Conservation (phyloP, 2,888 invertebrate genomes). For the Cetonia aurata region DNA sequence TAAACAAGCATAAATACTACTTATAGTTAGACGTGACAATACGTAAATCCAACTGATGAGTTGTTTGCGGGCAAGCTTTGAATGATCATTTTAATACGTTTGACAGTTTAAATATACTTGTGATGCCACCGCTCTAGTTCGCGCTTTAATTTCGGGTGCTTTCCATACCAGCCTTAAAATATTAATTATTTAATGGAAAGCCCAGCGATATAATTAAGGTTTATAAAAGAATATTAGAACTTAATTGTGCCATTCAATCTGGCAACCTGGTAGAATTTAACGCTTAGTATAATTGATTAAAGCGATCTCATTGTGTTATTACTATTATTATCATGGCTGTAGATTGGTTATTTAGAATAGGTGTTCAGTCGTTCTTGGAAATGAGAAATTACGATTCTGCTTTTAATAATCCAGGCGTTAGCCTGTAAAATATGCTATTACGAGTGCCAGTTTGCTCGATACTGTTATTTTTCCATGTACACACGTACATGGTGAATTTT, state of each 20-base stretch:
- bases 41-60: too few species aligned
- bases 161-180: not conserved
- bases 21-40: too few species aligned
- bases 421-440: not conserved
- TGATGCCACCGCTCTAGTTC: too few species aligned
- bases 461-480: too few species aligned
- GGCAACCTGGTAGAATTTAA: conserved; percentile 11
- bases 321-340: not conserved
- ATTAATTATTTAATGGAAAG: conserved; percentile 27
- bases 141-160: conserved; percentile 12
- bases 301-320: conserved; percentile 4
- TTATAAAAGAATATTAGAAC: conserved; percentile 20
- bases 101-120: too few species aligned
- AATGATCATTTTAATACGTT: too few species aligned
- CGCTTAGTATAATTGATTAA: conserved; percentile 28
- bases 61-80: too few species aligned
- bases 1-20: too few species aligned
- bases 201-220: conserved; percentile 18
- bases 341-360: too few species aligned
- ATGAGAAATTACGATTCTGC: not conserved
- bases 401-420: not conserved
- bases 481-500: not conserved
- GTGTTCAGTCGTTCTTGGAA: not conserved
- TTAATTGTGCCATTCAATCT: conserved; percentile 17
- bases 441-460: not conserved